A percentile compares a stretch with the other conserved stretches of the same genome.
Evolutionary conservation across 1,140 invertebrate species (phyloP).

Genomic region (Cecropterus lyciades): DNA sequence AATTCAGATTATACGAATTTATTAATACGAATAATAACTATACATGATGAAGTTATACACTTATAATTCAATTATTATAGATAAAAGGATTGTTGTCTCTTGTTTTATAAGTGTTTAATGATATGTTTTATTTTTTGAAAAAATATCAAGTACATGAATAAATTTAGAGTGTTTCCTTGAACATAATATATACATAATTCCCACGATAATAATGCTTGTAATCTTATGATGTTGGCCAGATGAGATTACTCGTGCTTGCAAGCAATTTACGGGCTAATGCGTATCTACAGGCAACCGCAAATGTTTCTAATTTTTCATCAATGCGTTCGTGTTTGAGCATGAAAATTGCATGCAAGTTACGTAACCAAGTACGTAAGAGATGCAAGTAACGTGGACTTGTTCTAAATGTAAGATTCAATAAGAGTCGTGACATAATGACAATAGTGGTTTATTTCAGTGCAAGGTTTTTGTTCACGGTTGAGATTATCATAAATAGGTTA

Average conservation of each 20-base stretch:
- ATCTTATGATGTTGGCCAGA: constrained; percentile 66
- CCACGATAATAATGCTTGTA: constrained; percentile 60
- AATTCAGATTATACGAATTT: too few species aligned
- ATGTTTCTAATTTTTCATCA: constrained; percentile 60
- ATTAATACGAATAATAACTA: too few species aligned
- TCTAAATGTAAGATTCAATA: constrained; percentile 22
- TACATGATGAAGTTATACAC: too few species aligned
- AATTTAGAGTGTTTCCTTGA: neutral
- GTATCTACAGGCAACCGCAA: constrained; percentile 61
- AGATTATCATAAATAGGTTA: constrained; percentile 23
- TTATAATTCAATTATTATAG: too few species aligned
- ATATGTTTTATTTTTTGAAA: too few species aligned
- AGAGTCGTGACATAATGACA: constrained; percentile 22
- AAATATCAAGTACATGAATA: too few species aligned
- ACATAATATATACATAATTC: constrained; percentile 51
- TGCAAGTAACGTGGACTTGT: neutral
- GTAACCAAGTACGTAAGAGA: constrained; percentile 4
- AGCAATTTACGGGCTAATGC: constrained; percentile 76
- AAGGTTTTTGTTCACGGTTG: constrained; percentile 28
- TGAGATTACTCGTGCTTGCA: constrained; percentile 66
- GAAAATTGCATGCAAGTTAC: constrained; percentile 28
- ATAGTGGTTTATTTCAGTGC: constrained; percentile 12
- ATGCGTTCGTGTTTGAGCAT: constrained; percentile 41
- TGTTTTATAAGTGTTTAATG: too few species aligned
- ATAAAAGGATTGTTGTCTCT: too few species aligned